Conservation (phyloP, 2,113 vertebrate genomes). For the Mesitornis unicolor region DNA sequence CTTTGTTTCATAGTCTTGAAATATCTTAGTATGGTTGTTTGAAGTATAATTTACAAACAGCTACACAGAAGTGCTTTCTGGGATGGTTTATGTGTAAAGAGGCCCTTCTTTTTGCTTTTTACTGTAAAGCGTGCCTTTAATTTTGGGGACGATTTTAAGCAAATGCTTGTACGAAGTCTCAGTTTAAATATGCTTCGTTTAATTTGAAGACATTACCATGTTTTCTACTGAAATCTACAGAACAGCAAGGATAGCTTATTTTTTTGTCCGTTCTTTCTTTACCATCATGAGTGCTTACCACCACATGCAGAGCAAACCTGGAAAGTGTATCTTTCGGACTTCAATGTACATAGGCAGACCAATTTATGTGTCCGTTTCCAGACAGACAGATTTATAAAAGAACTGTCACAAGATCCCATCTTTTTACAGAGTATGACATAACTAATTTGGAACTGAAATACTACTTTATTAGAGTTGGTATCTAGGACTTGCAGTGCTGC, state of each 20-base stretch:
- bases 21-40: not conserved
- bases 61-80: not conserved
- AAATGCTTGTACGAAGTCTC: not conserved
- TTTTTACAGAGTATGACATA: not conserved
- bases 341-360: not conserved
- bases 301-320: not conserved
- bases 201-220: not conserved
- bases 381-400: not conserved
- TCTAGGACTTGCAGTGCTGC: not conserved
- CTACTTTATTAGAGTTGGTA: not conserved
- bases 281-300: not conserved
- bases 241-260: not conserved
- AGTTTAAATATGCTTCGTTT: not conserved
- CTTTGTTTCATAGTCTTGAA: constrained; percentile 26
- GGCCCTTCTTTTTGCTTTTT: not conserved
- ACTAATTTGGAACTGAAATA: not conserved
- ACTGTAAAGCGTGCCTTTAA: not conserved
- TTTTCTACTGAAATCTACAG: not conserved
- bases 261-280: not conserved
- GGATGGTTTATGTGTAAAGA: not conserved
- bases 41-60: not conserved
- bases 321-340: not conserved
- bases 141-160: not conserved
- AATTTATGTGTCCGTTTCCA: not conserved
- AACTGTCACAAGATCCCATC: not conserved